A percentile compares a stretch with the other conserved stretches of the same genome.
These are phyloP conservation scores for Leuciscus waleckii DNA, from an alignment of 2,797 vertebrate genomes.

Conservation along the genomic window DNA sequence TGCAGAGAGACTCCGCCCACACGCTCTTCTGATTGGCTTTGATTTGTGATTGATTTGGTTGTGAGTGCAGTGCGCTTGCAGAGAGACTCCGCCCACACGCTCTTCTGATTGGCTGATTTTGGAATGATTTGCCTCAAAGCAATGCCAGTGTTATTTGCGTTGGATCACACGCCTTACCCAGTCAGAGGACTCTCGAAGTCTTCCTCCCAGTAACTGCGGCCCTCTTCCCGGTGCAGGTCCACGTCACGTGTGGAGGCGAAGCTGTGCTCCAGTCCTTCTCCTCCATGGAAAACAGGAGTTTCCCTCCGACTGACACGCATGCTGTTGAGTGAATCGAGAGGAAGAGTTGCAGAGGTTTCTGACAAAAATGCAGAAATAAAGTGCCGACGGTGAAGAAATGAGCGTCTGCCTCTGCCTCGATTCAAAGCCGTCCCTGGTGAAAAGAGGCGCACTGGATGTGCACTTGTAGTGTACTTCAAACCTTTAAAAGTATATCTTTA, in stretches of 20 bases:
- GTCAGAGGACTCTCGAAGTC: constrained; percentile 92
- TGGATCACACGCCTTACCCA: constrained; percentile 82
- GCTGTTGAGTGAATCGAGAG: constrained; percentile 74
- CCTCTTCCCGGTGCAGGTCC: constrained; percentile 92
- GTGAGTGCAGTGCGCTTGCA: rapidly evolving
- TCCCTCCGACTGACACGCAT: constrained; percentile 97
- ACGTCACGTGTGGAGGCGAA: constrained; percentile 92
- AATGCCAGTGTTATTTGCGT: background rate
- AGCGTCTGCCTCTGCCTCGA: too few relatives aligned
- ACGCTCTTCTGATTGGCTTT: too few relatives aligned
- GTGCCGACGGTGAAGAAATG: background rate
- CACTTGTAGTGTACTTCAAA: background rate
- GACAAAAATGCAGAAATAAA: background rate
- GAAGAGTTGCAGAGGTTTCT: background rate
- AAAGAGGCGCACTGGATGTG: too few relatives aligned
- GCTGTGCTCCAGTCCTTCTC: constrained; percentile 87
- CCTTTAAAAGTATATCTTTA: background rate
- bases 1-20: too few relatives aligned
- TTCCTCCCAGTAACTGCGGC: constrained; percentile 94
- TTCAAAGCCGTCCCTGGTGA: too few relatives aligned
- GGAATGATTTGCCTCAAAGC: too few relatives aligned
- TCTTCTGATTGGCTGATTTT: too few relatives aligned
- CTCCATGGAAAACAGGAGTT: constrained; percentile 96
- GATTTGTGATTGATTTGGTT: background rate
- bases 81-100: too few relatives aligned